Evolutionary conservation across 2,113 vertebrate genomes (phyloP).

Genomic region (Origma solitaria): DNA sequence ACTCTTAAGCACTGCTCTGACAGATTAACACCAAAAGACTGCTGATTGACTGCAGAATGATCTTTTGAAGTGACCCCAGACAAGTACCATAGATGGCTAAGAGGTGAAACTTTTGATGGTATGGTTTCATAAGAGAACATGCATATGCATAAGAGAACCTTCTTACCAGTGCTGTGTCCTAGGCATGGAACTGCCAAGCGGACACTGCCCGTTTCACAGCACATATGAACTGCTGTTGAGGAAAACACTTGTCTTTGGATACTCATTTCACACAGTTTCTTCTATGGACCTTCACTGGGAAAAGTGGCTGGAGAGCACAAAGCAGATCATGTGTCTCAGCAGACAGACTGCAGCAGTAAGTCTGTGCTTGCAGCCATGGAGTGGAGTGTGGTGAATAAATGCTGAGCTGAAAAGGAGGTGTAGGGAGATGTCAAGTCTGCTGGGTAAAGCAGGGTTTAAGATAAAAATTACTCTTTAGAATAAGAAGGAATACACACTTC

Average conservation of each 20-base stretch:
- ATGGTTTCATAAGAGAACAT: neutral
- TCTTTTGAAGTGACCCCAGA: neutral
- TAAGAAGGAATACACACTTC: neutral
- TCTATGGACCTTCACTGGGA: neutral
- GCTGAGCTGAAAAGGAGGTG: neutral
- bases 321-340: accelerated
- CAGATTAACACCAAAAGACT: neutral
- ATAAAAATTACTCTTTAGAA: neutral
- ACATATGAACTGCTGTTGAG: neutral
- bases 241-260: neutral
- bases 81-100: neutral
- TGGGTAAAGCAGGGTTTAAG: neutral
- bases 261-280: neutral
- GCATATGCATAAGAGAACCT: neutral
- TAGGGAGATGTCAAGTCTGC: neutral
- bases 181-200: neutral
- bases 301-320: neutral
- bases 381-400: neutral
- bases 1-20: neutral
- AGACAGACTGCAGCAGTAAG: neutral
- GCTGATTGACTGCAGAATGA: neutral
- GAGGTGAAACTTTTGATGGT: neutral
- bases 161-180: neutral
- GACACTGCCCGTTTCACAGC: neutral
- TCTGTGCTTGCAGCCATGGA: neutral